These are phyloP conservation scores for Aphrocallistes beatrix DNA, from an alignment of 37 sponge, comb jelly and placozoan genomes.

Conservation along the genomic window DNA sequence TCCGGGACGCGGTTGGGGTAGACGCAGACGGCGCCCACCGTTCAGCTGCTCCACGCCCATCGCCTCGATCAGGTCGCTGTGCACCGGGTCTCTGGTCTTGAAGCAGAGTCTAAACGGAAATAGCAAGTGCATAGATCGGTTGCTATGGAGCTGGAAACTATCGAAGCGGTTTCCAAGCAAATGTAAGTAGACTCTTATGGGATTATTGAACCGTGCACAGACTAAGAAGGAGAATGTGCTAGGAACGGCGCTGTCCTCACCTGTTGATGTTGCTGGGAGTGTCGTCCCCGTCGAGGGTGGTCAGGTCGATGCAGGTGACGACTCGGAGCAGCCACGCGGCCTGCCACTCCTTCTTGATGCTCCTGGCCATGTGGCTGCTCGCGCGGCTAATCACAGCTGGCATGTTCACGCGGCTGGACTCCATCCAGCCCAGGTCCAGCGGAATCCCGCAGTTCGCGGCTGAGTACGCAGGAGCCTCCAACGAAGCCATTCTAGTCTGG, in stretches of 20 bases:
- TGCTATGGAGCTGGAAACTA: no score
- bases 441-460: constrained; percentile 34
- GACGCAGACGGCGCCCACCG: constrained; percentile 89
- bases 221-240: not conserved
- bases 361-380: constrained; percentile 70
- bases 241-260: not conserved
- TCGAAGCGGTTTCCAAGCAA: no score
- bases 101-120: constrained; percentile 59
- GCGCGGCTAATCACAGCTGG: constrained; percentile 79
- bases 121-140: not conserved
- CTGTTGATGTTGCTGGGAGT: constrained; percentile 66
- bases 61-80: constrained; percentile 67
- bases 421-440: constrained; percentile 84
- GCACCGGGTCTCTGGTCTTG: constrained; percentile 83
- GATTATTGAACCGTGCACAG: no score
- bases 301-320: constrained; percentile 92
- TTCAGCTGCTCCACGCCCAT: constrained; percentile 59
- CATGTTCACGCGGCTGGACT: constrained; percentile 63
- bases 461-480: not conserved
- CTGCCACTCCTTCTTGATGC: constrained; percentile 98
- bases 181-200: no score
- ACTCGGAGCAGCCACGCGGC: constrained; percentile 94
- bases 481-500: not conserved
- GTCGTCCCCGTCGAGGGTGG: constrained; percentile 94
- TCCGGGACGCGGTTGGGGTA: constrained; percentile 78